Percentiles rank a stretch among this genome's conserved stretches.
These are phyloP conservation scores for Apis laboriosa DNA, from an alignment of 1,140 invertebrate species.

Conservation along the genomic window DNA sequence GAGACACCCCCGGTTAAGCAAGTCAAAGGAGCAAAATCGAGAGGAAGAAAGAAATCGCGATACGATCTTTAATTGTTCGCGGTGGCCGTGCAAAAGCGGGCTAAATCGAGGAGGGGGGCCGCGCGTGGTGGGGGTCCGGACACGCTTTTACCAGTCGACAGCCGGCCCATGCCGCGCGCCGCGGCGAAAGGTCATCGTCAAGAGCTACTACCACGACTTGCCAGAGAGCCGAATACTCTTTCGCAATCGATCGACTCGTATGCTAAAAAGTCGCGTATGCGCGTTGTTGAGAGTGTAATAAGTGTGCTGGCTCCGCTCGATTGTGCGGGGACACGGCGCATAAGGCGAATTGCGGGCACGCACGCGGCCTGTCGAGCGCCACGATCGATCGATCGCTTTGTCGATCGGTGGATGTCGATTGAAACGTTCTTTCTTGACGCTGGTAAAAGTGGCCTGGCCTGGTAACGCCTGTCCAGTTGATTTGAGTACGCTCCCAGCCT, in stretches of 20 bases:
- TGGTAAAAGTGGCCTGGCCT: conserved; percentile 26
- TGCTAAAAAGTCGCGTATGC: conserved; percentile 7
- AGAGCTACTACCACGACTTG: conserved; percentile 34
- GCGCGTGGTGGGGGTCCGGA: conserved; percentile 11
- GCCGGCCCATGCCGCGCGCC: background rate
- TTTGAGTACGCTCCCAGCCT: background rate
- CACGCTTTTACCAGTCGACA: conserved; percentile 27
- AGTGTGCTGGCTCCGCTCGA: background rate
- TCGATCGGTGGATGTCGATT: conserved; percentile 29
- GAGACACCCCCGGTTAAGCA: background rate
- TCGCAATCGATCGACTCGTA: conserved; percentile 42
- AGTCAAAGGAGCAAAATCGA: background rate
- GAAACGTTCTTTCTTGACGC: conserved; percentile 44
- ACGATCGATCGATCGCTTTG: conserved; percentile 43
- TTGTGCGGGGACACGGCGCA: background rate
- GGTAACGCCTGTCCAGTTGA: background rate
- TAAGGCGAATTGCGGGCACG: conserved; percentile 34
- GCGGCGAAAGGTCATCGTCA: conserved; percentile 45
- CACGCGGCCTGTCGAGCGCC: conserved; percentile 32
- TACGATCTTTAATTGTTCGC: conserved; percentile 71
- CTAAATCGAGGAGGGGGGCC: conserved; percentile 30
- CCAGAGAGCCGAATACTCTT: conserved; percentile 27
- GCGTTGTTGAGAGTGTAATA: background rate
- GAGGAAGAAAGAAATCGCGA: conserved; percentile 42
- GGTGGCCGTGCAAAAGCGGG: conserved; percentile 41